A percentile compares a stretch with the other conserved stretches of the same genome.
phyloP scores from a whole-genome alignment of 2,113 vertebrate genomes.

The Otus sunia region DNA sequence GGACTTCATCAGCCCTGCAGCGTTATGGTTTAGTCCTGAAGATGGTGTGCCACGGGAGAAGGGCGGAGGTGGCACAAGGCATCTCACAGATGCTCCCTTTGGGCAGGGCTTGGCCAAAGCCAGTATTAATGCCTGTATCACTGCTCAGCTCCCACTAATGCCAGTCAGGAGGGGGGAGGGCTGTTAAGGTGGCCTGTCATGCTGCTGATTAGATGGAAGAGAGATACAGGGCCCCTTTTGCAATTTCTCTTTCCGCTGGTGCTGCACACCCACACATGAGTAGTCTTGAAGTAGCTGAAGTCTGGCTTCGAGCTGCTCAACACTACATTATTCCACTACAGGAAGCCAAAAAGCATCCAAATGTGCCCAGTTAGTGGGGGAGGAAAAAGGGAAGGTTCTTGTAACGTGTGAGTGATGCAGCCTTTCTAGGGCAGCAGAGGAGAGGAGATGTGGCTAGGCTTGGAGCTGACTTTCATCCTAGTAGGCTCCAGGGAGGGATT shows the following conservation, averaged over 20 bases:
- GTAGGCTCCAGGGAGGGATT: not conserved
- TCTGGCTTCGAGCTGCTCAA: not conserved
- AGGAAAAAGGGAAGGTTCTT: not conserved
- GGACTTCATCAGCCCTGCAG: not conserved
- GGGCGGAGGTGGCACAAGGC: not conserved
- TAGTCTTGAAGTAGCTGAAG: not conserved
- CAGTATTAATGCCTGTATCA: not conserved
- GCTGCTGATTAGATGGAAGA: not conserved
- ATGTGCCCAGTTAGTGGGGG: not conserved
- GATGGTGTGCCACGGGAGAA: not conserved
- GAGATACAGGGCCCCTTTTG: not conserved
- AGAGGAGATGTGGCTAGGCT: not conserved
- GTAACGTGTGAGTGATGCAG: not conserved
- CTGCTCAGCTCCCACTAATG: not conserved
- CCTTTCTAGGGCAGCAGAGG: not conserved
- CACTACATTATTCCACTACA: not conserved
- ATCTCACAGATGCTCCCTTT: not conserved
- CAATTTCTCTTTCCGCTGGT: not conserved
- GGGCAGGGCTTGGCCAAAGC: not conserved
- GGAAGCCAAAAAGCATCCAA: constrained; percentile 4
- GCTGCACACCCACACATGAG: not conserved
- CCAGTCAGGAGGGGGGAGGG: constrained; percentile 31
- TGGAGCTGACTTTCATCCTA: not conserved
- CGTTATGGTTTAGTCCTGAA: not conserved
- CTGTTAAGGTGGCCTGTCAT: constrained; percentile 32